Base-by-base conservation (phyloP, 2,888 invertebrate genomes). In the Eurytoma adleriae region DNA sequence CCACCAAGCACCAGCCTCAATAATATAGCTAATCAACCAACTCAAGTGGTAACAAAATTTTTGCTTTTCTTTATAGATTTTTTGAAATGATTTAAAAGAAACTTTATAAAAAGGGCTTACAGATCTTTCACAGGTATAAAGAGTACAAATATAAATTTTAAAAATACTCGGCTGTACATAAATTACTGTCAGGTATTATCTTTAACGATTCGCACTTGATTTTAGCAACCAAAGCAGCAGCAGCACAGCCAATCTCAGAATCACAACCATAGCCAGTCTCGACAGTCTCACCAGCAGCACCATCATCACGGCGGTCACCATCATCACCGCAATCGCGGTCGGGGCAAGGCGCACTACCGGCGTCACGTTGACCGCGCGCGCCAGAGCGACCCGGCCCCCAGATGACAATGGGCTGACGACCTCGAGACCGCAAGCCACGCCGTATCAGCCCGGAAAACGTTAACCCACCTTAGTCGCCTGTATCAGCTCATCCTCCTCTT, bases 401-500 rank as follows among this genome's bases (percentile, higher is more conserved):
- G 90, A 90, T 90, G 89, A 90, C 89, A 90, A 88, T 89, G 88
- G 89, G 89, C 85, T 86, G 81, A 27, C 40, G 54, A 40, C 27
- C 20, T 61, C 20, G 52, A 24, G 40, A 40, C 40, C 40, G 40
- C 10, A 10, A 40, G 1, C 10, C 40, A 40, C 40, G 40, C 40
- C 40, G 71, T 52, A 59, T 16, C 71, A 18, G 56, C 24, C n/a
- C 54, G 13, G 54, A 64, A 52, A 18, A 80, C 67, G 30, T 61
- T 73, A 20, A 67, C 69, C 4, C 68, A 68, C 24, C 64, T 13
- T 57, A 48, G 30, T 79, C 68, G 75, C 14, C n/a, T 72, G 13
- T 77, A 73, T 20, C 69, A 70, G 20, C 72, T 70, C 18, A 54
- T 78, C 73, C 67, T 80, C 40, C 50, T 68, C 57, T 40, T 73